Conservation (phyloP, 2,888 invertebrate species). For the Drepanosiphum platanoidis region DNA sequence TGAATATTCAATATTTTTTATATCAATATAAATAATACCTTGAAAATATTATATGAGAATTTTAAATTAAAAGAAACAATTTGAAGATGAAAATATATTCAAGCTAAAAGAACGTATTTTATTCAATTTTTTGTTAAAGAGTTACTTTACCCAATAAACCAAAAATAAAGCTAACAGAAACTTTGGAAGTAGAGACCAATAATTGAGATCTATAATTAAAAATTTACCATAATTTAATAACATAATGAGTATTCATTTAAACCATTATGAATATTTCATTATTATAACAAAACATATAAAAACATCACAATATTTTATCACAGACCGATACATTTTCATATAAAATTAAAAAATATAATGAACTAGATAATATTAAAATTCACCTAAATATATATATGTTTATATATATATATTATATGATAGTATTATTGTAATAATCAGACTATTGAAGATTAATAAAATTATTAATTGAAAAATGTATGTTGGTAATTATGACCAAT, state of each 20-base stretch:
- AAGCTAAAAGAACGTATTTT: slow-evolving; percentile 1
- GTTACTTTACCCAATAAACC: background rate
- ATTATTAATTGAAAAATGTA: slow-evolving; percentile 38
- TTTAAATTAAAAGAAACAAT: background rate
- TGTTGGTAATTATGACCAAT: slow-evolving; percentile 32
- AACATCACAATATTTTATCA: slow-evolving; percentile 46
- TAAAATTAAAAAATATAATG: background rate
- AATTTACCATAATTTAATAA: background rate
- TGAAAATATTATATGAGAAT: background rate
- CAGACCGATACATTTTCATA: slow-evolving; percentile 26
- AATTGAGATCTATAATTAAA: too few species aligned
- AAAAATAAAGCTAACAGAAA: slow-evolving; percentile 8
- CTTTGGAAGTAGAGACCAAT: background rate
- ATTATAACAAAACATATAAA: background rate
- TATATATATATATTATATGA: too few species aligned
- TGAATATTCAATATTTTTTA: background rate
- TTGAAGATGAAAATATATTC: background rate
- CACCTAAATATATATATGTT: slow-evolving; percentile 4
- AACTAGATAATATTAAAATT: background rate
- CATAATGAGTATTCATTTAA: slow-evolving; percentile 4
- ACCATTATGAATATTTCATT: slow-evolving; percentile 3
- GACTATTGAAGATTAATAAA: slow-evolving; percentile 18
- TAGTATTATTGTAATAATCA: slow-evolving; percentile 22
- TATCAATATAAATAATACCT: background rate
- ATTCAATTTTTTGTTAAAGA: background rate